Conservation (phyloP, 2,797 vertebrate genomes). For the Poeciliopsis gracilis region DNA sequence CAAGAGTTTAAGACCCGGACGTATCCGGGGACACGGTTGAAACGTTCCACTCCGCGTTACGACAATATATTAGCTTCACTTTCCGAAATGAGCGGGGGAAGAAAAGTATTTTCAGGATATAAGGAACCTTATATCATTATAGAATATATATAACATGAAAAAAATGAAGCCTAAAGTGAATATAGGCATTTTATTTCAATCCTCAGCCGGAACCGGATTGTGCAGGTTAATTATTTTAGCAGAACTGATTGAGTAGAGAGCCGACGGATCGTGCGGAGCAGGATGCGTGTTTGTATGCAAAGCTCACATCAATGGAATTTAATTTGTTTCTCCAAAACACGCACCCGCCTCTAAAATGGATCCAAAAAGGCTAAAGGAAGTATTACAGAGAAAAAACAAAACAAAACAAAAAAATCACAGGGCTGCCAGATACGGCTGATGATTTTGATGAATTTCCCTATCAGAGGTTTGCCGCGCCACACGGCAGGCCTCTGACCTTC, state of each 20-base stretch:
- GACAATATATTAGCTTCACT: neutral
- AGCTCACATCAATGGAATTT: conserved; percentile 68
- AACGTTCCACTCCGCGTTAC: neutral
- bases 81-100: neutral
- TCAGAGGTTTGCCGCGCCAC: conserved; percentile 70
- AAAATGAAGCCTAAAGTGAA: neutral
- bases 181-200: conserved; percentile 48
- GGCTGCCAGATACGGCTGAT: conserved; percentile 56
- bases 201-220: conserved; percentile 50
- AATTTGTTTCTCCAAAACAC: conserved; percentile 51
- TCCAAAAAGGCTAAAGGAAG: conserved; percentile 60
- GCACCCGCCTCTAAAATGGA: conserved; percentile 48
- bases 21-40: neutral
- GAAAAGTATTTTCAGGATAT: neutral
- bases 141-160: neutral
- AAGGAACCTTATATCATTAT: neutral
- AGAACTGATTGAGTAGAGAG: conserved; percentile 67
- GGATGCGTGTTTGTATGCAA: conserved; percentile 45
- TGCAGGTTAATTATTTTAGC: conserved; percentile 56
- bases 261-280: conserved; percentile 63
- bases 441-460: conserved; percentile 80
- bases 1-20: neutral
- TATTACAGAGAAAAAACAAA: conserved; percentile 25
- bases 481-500: conserved; percentile 78
- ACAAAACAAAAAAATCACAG: conserved; percentile 37